Percentiles rank a stretch among this genome's conserved stretches.
Evolutionary conservation across 2,797 vertebrate species (phyloP).

Genomic region (Otolemur crassicaudatus): DNA sequence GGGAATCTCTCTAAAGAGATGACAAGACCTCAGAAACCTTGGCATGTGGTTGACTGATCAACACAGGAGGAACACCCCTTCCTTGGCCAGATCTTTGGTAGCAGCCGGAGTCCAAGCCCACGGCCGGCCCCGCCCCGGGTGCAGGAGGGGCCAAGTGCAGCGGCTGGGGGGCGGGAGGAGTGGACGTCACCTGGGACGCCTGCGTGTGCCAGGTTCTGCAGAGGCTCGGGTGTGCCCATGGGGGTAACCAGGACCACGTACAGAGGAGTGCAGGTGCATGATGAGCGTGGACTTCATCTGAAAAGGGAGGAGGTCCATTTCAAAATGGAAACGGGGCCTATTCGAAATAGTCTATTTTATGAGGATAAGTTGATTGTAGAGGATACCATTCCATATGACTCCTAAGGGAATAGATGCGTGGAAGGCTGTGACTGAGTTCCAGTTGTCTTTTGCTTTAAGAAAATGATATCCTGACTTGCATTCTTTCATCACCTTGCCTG

Average conservation of each 20-base stretch:
- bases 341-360: background rate
- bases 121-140: fast-evolving
- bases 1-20: background rate
- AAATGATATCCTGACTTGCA: fast-evolving
- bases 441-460: background rate
- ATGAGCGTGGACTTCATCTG: background rate
- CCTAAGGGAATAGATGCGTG: background rate
- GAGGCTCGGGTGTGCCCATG: fast-evolving
- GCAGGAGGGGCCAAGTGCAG: background rate
- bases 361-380: background rate
- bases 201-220: fast-evolving
- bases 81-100: background rate
- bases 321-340: too few species aligned
- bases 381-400: too few species aligned
- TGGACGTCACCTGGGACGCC: fast-evolving
- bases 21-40: background rate
- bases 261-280: too few species aligned
- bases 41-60: background rate
- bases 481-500: background rate
- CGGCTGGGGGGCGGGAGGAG: fast-evolving
- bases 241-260: fast-evolving
- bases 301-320: background rate
- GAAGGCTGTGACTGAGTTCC: fast-evolving
- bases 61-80: background rate
- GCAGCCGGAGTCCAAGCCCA: too few species aligned